These are phyloP conservation scores for Encarsia formosa DNA, from an alignment of 2,888 invertebrate species.

Conservation along the genomic window DNA sequence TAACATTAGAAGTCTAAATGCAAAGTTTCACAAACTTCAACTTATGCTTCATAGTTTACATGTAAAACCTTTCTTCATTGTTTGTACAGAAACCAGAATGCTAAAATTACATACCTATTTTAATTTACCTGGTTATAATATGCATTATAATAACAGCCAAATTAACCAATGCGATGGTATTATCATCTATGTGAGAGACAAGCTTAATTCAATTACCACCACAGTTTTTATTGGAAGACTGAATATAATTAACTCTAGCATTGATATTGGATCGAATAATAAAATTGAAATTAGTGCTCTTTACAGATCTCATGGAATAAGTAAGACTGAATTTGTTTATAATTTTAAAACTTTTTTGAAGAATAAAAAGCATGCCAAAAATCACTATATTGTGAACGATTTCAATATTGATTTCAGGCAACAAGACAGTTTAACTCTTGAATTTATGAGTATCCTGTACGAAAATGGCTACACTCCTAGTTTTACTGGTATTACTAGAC, in stretches of 20 bases:
- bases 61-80: conserved; percentile 1
- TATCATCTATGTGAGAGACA: background rate
- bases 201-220: background rate
- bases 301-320: conserved; percentile 1
- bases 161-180: conserved; percentile 4
- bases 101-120: background rate
- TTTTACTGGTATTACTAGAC: conserved; percentile 12
- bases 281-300: background rate
- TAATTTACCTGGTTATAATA: background rate
- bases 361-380: background rate
- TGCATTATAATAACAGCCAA: conserved; percentile 12
- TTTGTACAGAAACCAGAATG: conserved; percentile 7
- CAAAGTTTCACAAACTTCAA: background rate
- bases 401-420: conserved; percentile 1
- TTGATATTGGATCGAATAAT: too few species aligned
- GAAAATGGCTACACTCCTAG: conserved; percentile 1
- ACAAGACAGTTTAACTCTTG: background rate
- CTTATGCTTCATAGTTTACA: background rate
- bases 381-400: conserved; percentile 4
- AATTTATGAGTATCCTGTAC: conserved; percentile 4
- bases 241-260: background rate
- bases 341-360: background rate
- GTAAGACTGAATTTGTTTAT: background rate
- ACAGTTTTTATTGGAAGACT: background rate
- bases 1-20: conserved; percentile 7